Percentiles rank a stretch among this genome's conserved stretches.
Conservation (phyloP, 1,140 invertebrate species). For the Trachelipus rathkii region DNA sequence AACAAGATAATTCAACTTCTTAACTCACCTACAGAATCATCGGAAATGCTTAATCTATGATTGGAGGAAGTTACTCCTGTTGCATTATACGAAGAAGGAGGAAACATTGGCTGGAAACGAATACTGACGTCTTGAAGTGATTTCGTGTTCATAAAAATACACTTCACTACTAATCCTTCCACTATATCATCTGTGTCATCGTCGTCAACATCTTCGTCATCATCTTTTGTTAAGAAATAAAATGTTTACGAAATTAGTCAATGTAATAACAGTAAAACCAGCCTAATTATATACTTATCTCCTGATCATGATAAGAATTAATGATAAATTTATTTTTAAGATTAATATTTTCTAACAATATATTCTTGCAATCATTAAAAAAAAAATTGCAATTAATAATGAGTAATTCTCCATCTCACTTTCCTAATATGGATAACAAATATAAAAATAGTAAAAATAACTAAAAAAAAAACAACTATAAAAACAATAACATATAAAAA, state of each 20-base stretch:
- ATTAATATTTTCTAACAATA: too few species aligned
- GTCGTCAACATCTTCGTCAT: slow-evolving; percentile 28
- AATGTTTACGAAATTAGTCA: not conserved
- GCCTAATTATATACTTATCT: too few species aligned
- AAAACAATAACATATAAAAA: too few species aligned
- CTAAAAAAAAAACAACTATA: too few species aligned
- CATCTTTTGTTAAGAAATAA: not conserved
- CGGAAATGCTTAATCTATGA: slow-evolving; percentile 26
- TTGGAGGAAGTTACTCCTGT: not conserved
- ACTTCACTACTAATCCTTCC: slow-evolving; percentile 40
- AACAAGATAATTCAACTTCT: not conserved
- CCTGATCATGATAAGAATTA: too few species aligned
- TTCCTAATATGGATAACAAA: too few species aligned
- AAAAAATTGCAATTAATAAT: too few species aligned
- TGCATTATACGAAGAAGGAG: slow-evolving; percentile 14
- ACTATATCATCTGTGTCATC: slow-evolving; percentile 30
- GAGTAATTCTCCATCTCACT: too few species aligned
- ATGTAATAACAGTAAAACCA: too few species aligned
- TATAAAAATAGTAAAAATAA: too few species aligned
- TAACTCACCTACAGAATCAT: slow-evolving; percentile 30
- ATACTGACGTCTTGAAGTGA: slow-evolving; percentile 38
- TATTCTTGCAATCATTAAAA: too few species aligned
- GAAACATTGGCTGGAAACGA: slow-evolving; percentile 37
- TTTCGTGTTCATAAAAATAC: slow-evolving; percentile 39
- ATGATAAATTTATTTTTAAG: too few species aligned